Percentiles rank a stretch among this genome's conserved stretches.
Evolutionary conservation across 2,113 vertebrate species (phyloP).

Genomic region (Pelvicachromis taeniatus): DNA sequence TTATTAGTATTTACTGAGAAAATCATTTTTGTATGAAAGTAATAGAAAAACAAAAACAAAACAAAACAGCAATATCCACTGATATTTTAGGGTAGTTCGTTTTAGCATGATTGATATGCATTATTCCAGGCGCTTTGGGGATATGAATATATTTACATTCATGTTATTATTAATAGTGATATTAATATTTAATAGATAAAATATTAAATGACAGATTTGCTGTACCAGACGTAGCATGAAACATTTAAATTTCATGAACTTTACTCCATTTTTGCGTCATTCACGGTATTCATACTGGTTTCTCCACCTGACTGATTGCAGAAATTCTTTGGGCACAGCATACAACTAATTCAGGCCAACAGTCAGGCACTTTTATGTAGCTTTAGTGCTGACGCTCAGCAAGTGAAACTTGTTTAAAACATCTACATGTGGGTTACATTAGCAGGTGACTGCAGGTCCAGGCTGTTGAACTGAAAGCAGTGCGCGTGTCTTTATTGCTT

Average conservation of each 20-base stretch:
- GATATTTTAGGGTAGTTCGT: neutral
- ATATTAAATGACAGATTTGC: neutral
- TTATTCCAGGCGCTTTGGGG: neutral
- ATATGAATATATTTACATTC: neutral
- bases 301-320: neutral
- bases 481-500: neutral
- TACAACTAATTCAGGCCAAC: conserved; percentile 33
- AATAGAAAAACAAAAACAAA: neutral
- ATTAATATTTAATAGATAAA: neutral
- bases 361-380: neutral
- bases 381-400: neutral
- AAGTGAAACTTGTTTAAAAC: neutral
- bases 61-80: neutral
- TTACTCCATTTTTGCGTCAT: neutral
- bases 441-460: neutral
- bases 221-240: conserved; percentile 64
- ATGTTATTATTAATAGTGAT: neutral
- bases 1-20: neutral
- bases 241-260: conserved; percentile 58
- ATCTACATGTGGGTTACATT: neutral
- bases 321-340: neutral
- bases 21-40: neutral
- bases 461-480: neutral
- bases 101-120: neutral
- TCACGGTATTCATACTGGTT: neutral